Evolutionary conservation across 2,888 invertebrate genomes (phyloP).

Genomic region (Digitonthophagus gazella): DNA sequence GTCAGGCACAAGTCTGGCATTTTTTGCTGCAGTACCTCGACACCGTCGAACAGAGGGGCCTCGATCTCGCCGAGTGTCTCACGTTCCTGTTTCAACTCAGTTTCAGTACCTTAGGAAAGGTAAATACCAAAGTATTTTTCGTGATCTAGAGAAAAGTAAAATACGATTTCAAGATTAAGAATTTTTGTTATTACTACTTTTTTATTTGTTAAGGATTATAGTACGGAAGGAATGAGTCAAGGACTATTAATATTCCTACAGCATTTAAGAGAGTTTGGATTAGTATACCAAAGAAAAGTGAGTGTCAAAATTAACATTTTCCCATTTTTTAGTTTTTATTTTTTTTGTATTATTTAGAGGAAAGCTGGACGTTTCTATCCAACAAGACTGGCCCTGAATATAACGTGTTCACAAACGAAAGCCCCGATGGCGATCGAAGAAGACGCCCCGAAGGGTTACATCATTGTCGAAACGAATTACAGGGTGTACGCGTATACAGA

Average conservation of each 20-base stretch:
- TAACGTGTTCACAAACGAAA: slow-evolving; percentile 59
- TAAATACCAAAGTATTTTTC: slow-evolving; percentile 42
- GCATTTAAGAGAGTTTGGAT: slow-evolving; percentile 94
- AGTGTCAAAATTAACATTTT: slow-evolving; percentile 17
- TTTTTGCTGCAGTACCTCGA: slow-evolving; percentile 95
- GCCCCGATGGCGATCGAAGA: slow-evolving; percentile 51
- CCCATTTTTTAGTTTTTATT: background rate
- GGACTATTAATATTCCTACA: slow-evolving; percentile 87
- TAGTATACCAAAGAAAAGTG: slow-evolving; percentile 95
- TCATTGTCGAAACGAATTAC: slow-evolving; percentile 95
- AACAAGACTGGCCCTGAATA: slow-evolving; percentile 86
- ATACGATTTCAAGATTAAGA: background rate
- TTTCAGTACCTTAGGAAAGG: slow-evolving; percentile 90
- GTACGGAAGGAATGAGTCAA: slow-evolving; percentile 89
- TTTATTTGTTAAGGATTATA: slow-evolving; percentile 79
- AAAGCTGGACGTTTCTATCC: slow-evolving; percentile 94
- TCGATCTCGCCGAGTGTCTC: slow-evolving; percentile 87
- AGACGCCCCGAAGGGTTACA: slow-evolving; percentile 73
- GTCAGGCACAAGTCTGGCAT: slow-evolving; percentile 95
- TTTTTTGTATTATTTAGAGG: slow-evolving; percentile 55
- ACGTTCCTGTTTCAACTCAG: slow-evolving; percentile 95
- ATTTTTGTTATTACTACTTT: slow-evolving; percentile 10
- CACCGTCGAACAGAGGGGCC: slow-evolving; percentile 82
- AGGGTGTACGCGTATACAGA: slow-evolving; percentile 95
- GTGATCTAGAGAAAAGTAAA: background rate